These are phyloP conservation scores for Trematomus loennbergii DNA, from an alignment of 2,113 vertebrate species.

Conservation along the genomic window DNA sequence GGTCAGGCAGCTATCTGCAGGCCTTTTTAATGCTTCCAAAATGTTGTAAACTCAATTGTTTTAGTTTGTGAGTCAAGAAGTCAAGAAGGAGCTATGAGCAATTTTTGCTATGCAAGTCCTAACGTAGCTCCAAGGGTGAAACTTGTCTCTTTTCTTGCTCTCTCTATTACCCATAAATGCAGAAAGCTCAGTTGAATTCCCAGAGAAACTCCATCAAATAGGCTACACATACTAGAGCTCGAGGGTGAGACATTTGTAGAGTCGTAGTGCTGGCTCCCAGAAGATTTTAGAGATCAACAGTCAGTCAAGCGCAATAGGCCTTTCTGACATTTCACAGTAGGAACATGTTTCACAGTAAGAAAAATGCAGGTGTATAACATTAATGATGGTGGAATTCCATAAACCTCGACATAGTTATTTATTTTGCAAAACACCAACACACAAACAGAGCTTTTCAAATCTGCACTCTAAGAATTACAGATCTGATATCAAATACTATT, in stretches of 20 bases:
- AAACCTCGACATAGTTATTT: neutral
- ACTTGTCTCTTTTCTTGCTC: neutral
- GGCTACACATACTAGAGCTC: neutral
- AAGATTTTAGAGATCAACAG: neutral
- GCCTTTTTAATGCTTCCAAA: neutral
- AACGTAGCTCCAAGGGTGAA: neutral
- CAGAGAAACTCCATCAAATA: neutral
- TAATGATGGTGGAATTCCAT: neutral
- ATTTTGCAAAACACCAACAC: neutral
- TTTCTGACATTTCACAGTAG: neutral
- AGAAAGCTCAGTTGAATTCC: neutral
- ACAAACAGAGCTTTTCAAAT: neutral
- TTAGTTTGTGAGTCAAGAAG: neutral
- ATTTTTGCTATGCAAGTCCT: neutral
- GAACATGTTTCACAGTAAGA: neutral
- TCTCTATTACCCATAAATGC: neutral
- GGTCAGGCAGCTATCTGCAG: conserved; percentile 1
- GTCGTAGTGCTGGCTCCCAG: neutral
- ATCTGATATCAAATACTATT: neutral
- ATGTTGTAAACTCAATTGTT: neutral
- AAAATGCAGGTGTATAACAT: neutral
- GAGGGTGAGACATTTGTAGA: neutral
- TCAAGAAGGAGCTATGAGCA: neutral
- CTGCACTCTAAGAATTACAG: neutral
- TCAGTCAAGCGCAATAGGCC: neutral